These are phyloP conservation scores for Anorthoa munda DNA, from an alignment of 2,888 invertebrate species.

Conservation along the genomic window DNA sequence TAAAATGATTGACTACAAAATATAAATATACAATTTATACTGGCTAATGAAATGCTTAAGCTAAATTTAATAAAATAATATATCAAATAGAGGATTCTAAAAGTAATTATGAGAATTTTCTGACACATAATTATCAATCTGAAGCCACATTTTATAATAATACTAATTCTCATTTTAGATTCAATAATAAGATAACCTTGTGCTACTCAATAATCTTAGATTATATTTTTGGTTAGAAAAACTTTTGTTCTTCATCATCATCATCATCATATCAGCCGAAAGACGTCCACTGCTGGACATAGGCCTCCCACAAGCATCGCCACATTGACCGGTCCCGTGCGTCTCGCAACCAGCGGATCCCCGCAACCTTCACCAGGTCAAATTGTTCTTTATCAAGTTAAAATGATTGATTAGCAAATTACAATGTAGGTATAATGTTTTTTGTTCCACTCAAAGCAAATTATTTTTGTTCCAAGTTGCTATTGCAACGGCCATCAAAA, in stretches of 20 bases:
- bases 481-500: neutral
- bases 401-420: conserved; percentile 20
- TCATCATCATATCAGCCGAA: too few relatives aligned
- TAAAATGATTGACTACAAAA: conserved; percentile 15
- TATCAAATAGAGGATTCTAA: neutral
- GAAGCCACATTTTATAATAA: conserved; percentile 4
- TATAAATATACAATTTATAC: conserved; percentile 24
- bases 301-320: too few relatives aligned
- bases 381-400: conserved; percentile 2
- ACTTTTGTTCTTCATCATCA: conserved; percentile 4
- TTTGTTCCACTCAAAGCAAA: neutral
- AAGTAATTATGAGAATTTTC: conserved; percentile 27
- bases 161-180: conserved; percentile 1
- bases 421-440: neutral
- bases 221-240: neutral
- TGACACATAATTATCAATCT: neutral
- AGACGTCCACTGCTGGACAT: too few relatives aligned
- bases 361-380: too few relatives aligned
- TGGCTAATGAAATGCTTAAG: conserved; percentile 39
- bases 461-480: neutral
- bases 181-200: conserved; percentile 37
- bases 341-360: too few relatives aligned
- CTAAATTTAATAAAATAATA: conserved; percentile 6
- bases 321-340: too few relatives aligned
- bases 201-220: conserved; percentile 22